These are phyloP conservation scores for Acronicta psi DNA, from an alignment of 2,888 invertebrate species.

Conservation along the genomic window DNA sequence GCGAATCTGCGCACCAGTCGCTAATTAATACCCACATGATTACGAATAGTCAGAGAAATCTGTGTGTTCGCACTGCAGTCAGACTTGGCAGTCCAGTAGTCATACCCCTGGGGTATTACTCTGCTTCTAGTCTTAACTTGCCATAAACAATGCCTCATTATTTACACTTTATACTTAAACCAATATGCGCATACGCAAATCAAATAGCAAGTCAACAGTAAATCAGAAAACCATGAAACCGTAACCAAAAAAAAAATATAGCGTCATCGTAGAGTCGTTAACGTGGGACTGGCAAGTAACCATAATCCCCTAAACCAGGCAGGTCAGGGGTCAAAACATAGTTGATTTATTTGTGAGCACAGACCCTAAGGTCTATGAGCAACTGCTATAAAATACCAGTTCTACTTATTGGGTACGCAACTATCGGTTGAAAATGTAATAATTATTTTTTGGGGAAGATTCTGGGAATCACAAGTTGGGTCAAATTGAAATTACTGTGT, in stretches of 20 bases:
- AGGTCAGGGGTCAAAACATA: constrained; percentile 78
- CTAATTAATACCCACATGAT: no score
- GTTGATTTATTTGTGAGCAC: constrained; percentile 73
- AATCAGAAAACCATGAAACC: constrained; percentile 36
- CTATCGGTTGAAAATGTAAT: constrained; percentile 18
- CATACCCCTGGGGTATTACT: no score
- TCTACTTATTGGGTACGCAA: constrained; percentile 9
- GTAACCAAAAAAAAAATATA: constrained; percentile 61
- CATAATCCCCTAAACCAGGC: constrained; percentile 65
- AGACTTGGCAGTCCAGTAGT: no score
- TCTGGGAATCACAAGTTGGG: constrained; percentile 2
- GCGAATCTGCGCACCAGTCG: no score
- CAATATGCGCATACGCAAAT: no score
- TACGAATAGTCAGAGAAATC: no score
- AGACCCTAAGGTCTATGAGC: constrained; percentile 31
- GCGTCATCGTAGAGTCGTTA: constrained; percentile 76
- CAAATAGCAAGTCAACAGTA: constrained; percentile 14
- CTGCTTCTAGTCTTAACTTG: no score
- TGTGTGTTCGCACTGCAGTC: no score
- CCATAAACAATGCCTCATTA: no score
- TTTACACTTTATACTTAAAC: no score
- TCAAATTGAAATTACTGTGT: no score
- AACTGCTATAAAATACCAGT: constrained; percentile 31
- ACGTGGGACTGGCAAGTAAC: constrained; percentile 56
- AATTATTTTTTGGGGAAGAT: constrained; percentile 21